Percentiles rank a stretch among this genome's conserved stretches.
Evolutionary conservation across 1,140 invertebrate species (phyloP).

Genomic region (Trichoplusia ni): DNA sequence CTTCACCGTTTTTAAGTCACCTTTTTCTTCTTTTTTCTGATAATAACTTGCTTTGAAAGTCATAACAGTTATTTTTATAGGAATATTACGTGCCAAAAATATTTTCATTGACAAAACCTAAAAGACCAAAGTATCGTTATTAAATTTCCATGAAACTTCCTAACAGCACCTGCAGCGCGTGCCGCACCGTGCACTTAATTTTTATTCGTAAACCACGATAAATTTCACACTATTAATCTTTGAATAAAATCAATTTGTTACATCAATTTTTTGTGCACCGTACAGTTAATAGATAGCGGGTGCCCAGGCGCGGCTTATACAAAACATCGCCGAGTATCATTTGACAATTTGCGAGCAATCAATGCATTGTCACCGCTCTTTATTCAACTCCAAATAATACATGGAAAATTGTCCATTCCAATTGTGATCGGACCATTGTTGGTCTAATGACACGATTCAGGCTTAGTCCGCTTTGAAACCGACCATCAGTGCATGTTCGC

Average conservation of each 20-base stretch:
- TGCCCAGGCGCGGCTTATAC: conserved; percentile 69
- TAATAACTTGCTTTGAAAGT: too few relatives aligned
- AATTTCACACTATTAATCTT: too few relatives aligned
- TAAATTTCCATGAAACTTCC: too few relatives aligned
- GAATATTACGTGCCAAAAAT: too few relatives aligned
- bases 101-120: too few relatives aligned
- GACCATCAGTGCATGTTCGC: conserved; percentile 64
- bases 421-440: conserved; percentile 74
- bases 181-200: too few relatives aligned
- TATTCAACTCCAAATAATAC: conserved; percentile 79
- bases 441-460: conserved; percentile 76
- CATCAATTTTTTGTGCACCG: conserved; percentile 2
- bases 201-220: too few relatives aligned
- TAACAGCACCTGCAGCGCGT: too few relatives aligned
- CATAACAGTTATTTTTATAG: too few relatives aligned
- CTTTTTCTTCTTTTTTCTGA: too few relatives aligned
- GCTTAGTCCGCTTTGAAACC: conserved; percentile 64
- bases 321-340: conserved; percentile 77
- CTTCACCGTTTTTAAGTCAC: too few relatives aligned
- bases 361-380: conserved; percentile 79
- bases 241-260: neutral
- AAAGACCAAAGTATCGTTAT: too few relatives aligned
- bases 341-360: conserved; percentile 81
- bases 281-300: conserved; percentile 21
- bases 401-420: conserved; percentile 77